These are phyloP conservation scores for Ochropleura leucogaster DNA, from an alignment of 2,888 invertebrate species.

Conservation along the genomic window DNA sequence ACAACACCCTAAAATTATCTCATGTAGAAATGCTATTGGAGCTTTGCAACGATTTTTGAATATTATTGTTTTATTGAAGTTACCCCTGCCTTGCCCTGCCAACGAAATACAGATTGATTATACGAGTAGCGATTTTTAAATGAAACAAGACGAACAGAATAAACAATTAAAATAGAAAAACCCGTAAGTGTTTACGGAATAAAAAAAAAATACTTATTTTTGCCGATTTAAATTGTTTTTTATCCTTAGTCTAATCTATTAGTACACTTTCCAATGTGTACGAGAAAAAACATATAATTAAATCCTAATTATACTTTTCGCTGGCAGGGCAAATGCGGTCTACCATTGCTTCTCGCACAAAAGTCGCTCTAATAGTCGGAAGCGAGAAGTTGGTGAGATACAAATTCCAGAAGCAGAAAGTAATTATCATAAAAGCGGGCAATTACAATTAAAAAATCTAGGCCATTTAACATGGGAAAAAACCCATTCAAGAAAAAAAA, in stretches of 20 bases:
- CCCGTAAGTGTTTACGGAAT: neutral
- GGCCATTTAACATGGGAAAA: neutral
- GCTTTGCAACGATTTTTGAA: constrained; percentile 70
- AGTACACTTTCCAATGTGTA: neutral
- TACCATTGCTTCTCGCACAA: constrained; percentile 36
- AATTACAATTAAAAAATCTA: neutral
- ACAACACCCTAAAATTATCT: constrained; percentile 69
- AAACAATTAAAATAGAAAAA: neutral
- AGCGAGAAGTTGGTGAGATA: constrained; percentile 46
- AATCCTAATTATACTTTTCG: neutral
- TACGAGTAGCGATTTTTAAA: neutral
- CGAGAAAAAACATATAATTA: neutral
- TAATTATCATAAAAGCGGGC: constrained; percentile 1
- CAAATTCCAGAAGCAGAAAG: constrained; percentile 6
- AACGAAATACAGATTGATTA: neutral
- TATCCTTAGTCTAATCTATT: neutral
- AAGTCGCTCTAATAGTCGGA: neutral
- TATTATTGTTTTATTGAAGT: neutral
- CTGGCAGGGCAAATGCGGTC: constrained; percentile 11
- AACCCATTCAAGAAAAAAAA: neutral
- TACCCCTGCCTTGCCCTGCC: constrained; percentile 13
- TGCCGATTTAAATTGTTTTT: neutral
- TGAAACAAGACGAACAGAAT: neutral
- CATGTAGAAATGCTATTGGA: constrained; percentile 63
- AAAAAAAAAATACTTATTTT: too few species aligned